Percentiles rank a stretch among this genome's conserved stretches.
Evolutionary conservation across 2,888 invertebrate species (phyloP).

Genomic region (Meiosimyza decipiens): DNA sequence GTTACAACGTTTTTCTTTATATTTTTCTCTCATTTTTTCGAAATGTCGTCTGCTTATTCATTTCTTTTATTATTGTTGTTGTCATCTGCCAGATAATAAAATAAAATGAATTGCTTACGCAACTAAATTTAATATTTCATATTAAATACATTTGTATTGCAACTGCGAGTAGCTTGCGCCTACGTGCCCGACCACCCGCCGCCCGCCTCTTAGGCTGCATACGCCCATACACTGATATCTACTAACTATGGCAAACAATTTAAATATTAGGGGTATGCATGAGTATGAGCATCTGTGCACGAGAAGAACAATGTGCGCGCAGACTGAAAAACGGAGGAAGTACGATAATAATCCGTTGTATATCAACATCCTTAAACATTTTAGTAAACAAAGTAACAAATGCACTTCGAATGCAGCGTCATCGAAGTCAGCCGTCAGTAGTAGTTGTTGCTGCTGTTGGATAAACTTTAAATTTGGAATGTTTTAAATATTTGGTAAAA

Average conservation of each 20-base stretch:
- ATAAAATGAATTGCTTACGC: conserved; percentile 53
- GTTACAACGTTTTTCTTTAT: conserved; percentile 24
- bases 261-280: conserved; percentile 1
- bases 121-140: conserved; percentile 42
- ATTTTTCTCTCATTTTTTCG: conserved; percentile 32
- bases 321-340: conserved; percentile 53
- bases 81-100: conserved; percentile 43
- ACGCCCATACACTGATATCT: conserved; percentile 7
- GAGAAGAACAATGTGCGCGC: conserved; percentile 22
- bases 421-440: too few species aligned
- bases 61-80: conserved; percentile 28
- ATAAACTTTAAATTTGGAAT: too few species aligned
- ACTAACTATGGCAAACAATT: conserved; percentile 2
- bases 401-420: conserved; percentile 43
- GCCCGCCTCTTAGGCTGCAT: not conserved
- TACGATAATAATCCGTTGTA: conserved; percentile 65
- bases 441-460: too few species aligned
- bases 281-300: not conserved
- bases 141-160: conserved; percentile 1
- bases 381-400: conserved; percentile 63
- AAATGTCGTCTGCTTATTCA: conserved; percentile 35
- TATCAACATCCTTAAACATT: conserved; percentile 65
- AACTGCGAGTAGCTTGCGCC: not conserved
- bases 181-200: not conserved
- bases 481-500: too few species aligned